Conservation (phyloP, 2,888 invertebrate species). For the Brachypalpus laphriformis region DNA sequence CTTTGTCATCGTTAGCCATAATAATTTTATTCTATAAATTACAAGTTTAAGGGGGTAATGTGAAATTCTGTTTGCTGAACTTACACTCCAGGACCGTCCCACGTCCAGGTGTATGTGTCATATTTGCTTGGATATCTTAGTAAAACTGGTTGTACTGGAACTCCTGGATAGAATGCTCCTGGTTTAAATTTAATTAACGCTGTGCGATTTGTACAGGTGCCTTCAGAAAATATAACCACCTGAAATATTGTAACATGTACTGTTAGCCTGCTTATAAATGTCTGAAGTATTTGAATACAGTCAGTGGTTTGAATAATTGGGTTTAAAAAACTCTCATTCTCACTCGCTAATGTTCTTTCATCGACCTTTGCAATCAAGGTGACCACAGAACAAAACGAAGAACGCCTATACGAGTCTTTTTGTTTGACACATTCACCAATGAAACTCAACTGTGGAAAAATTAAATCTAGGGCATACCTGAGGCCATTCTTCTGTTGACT, state of each 20-base stretch:
- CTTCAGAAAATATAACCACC: constrained; percentile 97
- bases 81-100: constrained; percentile 97
- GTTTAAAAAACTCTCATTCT: no score
- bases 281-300: constrained; percentile 29
- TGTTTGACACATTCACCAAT: no score
- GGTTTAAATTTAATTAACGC: constrained; percentile 95
- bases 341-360: no score
- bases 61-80: constrained; percentile 77
- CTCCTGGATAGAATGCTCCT: constrained; percentile 97
- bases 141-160: constrained; percentile 97
- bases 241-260: constrained; percentile 79
- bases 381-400: no score
- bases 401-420: no score
- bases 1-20: constrained; percentile 95
- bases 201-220: constrained; percentile 97
- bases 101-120: constrained; percentile 96
- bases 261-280: background rate
- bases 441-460: no score
- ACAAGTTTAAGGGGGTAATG: background rate
- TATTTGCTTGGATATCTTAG: constrained; percentile 94
- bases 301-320: no score
- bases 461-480: no score
- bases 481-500: constrained; percentile 94
- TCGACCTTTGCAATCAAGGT: no score
- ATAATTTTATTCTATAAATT: constrained; percentile 87